These are phyloP conservation scores for Theretra japonica DNA, from an alignment of 2,888 invertebrate genomes.

Conservation along the genomic window DNA sequence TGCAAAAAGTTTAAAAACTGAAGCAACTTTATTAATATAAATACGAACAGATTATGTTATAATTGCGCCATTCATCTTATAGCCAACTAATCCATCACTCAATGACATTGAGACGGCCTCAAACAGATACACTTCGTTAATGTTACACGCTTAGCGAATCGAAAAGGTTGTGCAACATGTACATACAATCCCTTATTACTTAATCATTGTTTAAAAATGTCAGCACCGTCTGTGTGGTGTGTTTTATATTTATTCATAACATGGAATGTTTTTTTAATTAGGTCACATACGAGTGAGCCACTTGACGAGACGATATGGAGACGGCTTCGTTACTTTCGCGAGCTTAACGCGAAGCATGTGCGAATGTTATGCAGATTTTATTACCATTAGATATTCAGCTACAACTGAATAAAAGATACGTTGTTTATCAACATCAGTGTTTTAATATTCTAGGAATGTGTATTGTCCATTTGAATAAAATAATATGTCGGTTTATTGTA, in stretches of 20 bases:
- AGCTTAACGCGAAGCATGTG: conserved; percentile 7
- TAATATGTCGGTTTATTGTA: not conserved
- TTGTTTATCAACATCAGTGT: not conserved
- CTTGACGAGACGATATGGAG: not conserved
- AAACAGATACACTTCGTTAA: conserved; percentile 46
- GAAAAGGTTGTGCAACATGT: conserved; percentile 40
- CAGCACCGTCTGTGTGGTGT: conserved; percentile 4
- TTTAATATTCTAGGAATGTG: not conserved
- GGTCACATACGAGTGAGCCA: conserved; percentile 25
- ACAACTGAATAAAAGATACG: not conserved
- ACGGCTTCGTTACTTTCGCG: conserved; percentile 4
- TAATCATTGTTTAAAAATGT: conserved; percentile 18
- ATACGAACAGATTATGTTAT: not conserved
- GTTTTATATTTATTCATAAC: conserved; percentile 23
- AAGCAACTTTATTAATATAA: too few relatives aligned
- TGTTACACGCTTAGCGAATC: conserved; percentile 47
- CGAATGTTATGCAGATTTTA: conserved; percentile 14
- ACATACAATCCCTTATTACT: conserved; percentile 6
- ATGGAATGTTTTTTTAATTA: conserved; percentile 23
- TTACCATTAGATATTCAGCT: not conserved
- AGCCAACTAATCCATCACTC: not conserved
- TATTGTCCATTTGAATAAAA: not conserved
- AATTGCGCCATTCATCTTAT: not conserved
- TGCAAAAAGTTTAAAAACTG: too few relatives aligned
- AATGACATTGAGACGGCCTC: conserved; percentile 40